Evolutionary conservation across 2,797 vertebrate genomes (phyloP), one percentile per base, ranked within the genome.

Genomic region (Gallirallus australis): DNA sequence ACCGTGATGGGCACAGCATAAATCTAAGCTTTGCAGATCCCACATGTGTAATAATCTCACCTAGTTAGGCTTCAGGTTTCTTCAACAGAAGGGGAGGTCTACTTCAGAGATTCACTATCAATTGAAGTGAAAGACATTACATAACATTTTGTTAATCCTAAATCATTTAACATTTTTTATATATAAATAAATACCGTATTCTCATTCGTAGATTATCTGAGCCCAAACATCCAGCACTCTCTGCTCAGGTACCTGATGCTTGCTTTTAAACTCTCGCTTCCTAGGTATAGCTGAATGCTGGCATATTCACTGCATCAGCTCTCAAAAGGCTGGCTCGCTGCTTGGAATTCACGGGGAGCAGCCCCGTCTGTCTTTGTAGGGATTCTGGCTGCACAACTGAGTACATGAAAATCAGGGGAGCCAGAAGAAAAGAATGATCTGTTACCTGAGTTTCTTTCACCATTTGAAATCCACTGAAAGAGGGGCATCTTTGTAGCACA

Each of bases 381-480:
- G 96, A 94, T 97, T 95, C 65, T 96, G 93, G 95, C 93, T 96
- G 96, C 81, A 79, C 0, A 39, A 75, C 91, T 94, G 75, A 94
- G 85, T 92, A 94, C 95, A 93, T 61, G 91, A 95, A 94, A 92
- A 96, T 91, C 83, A 90, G 93, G 85, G 80, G 90, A 96, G 76
- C 85, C 69, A 93, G 78, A 95, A 96, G 87, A 96, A 95, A 97
- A 96, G 95, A 96, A 93, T 88, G 72, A 95, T 90, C 89, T 93
- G 92, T 87, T 96, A 94, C 94, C 95, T 90, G 91, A 86, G 81
- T 92, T 95, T 96, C 89, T 97, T 94, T 92, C 50, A 25, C 94
- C 71, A 92, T 93, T 94, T 95, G 95, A 85, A 97, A 97, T 96
- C 95, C 78, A 94, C 45, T 81, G 85, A 95, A 91, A 94, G 66